These are phyloP conservation scores for Cololabis saira DNA, from an alignment of 2,113 vertebrate species.

Conservation along the genomic window DNA sequence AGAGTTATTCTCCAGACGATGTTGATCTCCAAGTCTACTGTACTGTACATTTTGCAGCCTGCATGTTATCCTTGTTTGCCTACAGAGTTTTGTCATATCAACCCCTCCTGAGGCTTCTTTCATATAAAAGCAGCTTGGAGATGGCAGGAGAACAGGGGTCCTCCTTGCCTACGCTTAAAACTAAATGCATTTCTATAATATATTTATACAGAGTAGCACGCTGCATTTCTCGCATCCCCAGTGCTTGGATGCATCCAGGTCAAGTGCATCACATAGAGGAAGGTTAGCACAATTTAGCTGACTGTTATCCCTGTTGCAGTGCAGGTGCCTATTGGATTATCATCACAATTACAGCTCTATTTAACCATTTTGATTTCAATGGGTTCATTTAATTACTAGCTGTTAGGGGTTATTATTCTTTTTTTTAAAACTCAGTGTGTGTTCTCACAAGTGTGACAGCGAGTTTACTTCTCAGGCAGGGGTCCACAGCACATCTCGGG, in stretches of 20 bases:
- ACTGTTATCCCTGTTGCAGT: conserved; percentile 9
- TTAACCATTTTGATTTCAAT: neutral
- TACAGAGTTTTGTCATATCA: neutral
- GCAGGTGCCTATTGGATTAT: conserved; percentile 23
- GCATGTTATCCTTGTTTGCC: neutral
- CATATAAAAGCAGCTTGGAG: conserved; percentile 9
- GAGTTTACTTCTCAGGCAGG: conserved; percentile 59
- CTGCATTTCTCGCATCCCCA: neutral
- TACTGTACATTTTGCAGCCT: neutral
- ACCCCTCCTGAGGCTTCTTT: conserved; percentile 15
- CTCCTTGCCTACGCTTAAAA: conserved; percentile 34
- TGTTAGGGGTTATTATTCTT: conserved; percentile 17
- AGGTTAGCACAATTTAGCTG: too few relatives aligned
- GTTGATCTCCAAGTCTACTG: neutral
- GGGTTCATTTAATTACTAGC: conserved; percentile 2
- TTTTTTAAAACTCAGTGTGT: conserved; percentile 35
- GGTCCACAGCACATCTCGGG: conserved; percentile 69
- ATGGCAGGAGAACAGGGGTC: neutral
- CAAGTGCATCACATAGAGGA: conserved; percentile 23
- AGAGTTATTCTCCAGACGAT: neutral
- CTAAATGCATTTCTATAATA: conserved; percentile 21
- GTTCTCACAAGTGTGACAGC: conserved; percentile 14
- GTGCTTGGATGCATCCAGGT: conserved; percentile 26
- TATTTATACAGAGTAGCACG: conserved; percentile 17
- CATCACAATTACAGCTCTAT: conserved; percentile 12